Conservation (phyloP, 2,888 invertebrate genomes). For the Cryptus armator region DNA sequence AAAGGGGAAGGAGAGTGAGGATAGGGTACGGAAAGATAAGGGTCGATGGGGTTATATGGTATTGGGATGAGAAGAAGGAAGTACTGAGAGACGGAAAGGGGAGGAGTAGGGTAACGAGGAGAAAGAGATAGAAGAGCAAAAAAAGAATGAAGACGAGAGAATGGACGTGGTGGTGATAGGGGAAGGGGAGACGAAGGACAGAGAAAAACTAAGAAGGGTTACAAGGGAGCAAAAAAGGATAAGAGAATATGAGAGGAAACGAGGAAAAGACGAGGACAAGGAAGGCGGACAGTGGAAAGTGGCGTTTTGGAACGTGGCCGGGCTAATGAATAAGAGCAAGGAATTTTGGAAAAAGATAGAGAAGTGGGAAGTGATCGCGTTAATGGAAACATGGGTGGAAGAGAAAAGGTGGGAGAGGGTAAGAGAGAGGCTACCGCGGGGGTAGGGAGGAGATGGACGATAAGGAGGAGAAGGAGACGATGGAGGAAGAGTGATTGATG, state of each 20-base stretch:
- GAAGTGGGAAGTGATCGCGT: slow-evolving; percentile 59
- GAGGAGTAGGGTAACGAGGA: neutral
- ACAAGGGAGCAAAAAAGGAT: slow-evolving; percentile 11
- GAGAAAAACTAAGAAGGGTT: neutral
- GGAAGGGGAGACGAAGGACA: neutral
- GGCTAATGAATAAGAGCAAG: slow-evolving; percentile 63
- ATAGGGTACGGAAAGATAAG: slow-evolving; percentile 20
- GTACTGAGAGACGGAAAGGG: neutral
- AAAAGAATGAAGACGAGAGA: too few species aligned
- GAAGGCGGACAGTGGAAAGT: slow-evolving; percentile 26
- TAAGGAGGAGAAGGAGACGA: neutral
- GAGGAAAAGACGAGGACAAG: slow-evolving; percentile 9
- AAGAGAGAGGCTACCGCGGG: slow-evolving; percentile 41
- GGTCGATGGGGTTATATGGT: neutral
- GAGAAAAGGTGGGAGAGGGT: slow-evolving; percentile 62
- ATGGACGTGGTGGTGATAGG: too few species aligned
- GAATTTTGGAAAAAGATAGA: slow-evolving; percentile 65
- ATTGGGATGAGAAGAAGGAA: neutral
- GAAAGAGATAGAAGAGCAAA: too few species aligned
- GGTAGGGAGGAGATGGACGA: slow-evolving; percentile 45
- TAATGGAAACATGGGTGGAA: slow-evolving; percentile 68
- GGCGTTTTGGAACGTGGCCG: slow-evolving; percentile 69
- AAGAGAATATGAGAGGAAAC: neutral
- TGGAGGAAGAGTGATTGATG: slow-evolving; percentile 3
- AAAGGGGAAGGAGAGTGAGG: neutral